A percentile compares a stretch with the other conserved stretches of the same genome.
Conservation (phyloP, 1,140 invertebrate species). For the Saccostrea glomerata region DNA sequence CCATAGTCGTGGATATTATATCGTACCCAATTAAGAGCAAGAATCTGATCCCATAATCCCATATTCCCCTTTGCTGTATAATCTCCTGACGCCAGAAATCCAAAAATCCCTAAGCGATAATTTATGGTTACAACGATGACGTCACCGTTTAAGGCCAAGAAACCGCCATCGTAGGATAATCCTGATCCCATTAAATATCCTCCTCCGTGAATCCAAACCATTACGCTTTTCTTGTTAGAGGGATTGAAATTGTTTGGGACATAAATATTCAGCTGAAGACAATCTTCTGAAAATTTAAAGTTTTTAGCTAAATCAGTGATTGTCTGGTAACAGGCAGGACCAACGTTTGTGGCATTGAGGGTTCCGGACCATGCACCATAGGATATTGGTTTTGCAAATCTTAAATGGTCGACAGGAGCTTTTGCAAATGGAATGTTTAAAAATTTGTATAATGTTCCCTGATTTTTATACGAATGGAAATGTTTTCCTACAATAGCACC, state of each 20-base stretch:
- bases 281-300: conserved; percentile 49
- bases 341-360: conserved; percentile 79
- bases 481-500: background rate
- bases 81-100: conserved; percentile 84
- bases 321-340: conserved; percentile 77
- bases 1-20: conserved; percentile 94
- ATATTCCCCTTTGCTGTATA: conserved; percentile 73
- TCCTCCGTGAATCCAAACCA: conserved; percentile 84
- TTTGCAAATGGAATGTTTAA: conserved; percentile 95
- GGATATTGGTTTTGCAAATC: conserved; percentile 92
- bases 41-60: conserved; percentile 86
- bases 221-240: conserved; percentile 18
- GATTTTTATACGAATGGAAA: background rate
- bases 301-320: conserved; percentile 79
- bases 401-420: conserved; percentile 90
- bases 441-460: conserved; percentile 80
- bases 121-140: conserved; percentile 87
- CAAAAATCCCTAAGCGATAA: conserved; percentile 91
- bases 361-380: conserved; percentile 53
- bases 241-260: conserved; percentile 43
- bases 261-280: conserved; percentile 56
- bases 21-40: conserved; percentile 87
- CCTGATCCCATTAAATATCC: conserved; percentile 93
- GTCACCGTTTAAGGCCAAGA: conserved; percentile 86
- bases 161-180: conserved; percentile 91